A percentile compares a stretch with the other conserved stretches of the same genome.
Evolutionary conservation across 2,113 vertebrate species (phyloP).

Genomic region (Amblyopsis rosae): DNA sequence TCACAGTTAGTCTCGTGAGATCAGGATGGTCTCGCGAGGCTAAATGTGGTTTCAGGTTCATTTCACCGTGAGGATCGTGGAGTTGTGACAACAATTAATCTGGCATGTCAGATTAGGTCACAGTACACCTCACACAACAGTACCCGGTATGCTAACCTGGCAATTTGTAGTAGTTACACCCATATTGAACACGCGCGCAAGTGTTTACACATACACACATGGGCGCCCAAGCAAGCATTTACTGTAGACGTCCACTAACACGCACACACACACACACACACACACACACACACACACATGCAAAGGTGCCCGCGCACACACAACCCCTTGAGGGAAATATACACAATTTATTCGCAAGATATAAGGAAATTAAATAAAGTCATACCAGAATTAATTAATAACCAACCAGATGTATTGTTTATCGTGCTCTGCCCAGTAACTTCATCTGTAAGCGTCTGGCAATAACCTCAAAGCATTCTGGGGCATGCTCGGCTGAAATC

Average conservation of each 20-base stretch:
- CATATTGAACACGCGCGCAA: not conserved
- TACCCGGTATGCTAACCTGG: constrained; percentile 25
- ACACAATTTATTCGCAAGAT: not conserved
- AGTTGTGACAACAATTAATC: too few species aligned
- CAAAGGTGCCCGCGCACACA: not conserved
- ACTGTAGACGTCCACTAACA: not conserved
- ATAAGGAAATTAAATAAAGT: not conserved
- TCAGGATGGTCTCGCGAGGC: too few species aligned
- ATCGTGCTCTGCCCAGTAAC: not conserved
- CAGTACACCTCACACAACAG: constrained; percentile 35
- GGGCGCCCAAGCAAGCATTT: not conserved
- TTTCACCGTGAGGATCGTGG: too few species aligned
- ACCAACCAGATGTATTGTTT: not conserved
- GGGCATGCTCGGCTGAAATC: too few species aligned
- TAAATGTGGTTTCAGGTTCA: too few species aligned
- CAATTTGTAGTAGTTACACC: not conserved
- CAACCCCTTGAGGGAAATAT: constrained; percentile 8
- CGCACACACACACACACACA: not conserved
- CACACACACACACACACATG: not conserved
- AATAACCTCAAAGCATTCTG: too few species aligned
- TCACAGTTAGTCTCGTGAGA: not conserved
- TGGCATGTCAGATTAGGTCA: constrained; percentile 6
- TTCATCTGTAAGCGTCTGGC: too few species aligned
- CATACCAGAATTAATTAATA: not conserved
- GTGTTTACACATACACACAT: not conserved